phyloP scores from a whole-genome alignment of 2,113 vertebrate species.

The Orthonyx spaldingii region DNA sequence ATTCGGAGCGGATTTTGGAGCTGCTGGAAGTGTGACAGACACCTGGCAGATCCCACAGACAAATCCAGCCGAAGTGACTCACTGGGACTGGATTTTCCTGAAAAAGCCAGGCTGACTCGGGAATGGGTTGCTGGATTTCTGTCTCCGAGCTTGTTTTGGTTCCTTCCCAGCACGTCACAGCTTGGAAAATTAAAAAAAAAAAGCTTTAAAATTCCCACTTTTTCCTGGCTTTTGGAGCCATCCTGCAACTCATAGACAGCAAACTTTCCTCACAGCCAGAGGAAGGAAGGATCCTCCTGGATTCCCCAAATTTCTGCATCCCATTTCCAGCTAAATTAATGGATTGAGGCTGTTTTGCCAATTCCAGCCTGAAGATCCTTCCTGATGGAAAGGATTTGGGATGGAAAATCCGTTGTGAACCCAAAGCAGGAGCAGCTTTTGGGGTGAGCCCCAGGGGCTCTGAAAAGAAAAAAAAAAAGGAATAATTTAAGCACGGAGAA shows the following conservation, averaged over 20 bases:
- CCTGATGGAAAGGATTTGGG: not conserved
- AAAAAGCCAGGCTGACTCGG: not conserved
- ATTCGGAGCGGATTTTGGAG: not conserved
- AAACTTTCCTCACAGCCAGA: not conserved
- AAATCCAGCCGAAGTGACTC: not conserved
- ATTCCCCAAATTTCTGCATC: not conserved
- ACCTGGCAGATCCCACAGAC: not conserved
- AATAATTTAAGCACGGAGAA: not conserved
- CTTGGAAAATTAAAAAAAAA: not conserved
- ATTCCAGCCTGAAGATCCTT: not conserved
- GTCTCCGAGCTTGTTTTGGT: not conserved
- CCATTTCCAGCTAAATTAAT: not conserved
- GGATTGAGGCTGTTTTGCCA: not conserved
- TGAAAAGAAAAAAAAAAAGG: not conserved
- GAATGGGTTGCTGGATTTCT: not conserved
- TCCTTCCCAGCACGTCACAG: too few species aligned
- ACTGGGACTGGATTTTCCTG: not conserved
- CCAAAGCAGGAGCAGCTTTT: not conserved
- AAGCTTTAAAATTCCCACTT: not conserved
- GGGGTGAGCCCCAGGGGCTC: not conserved
- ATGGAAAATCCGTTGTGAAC: not conserved
- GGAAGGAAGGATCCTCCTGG: too few species aligned
- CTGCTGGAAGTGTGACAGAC: not conserved
- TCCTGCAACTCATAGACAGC: not conserved
- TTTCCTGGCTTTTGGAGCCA: not conserved